Evolutionary conservation across 2,113 vertebrate genomes (phyloP), one percentile per base, ranked within the genome.

Genomic region (Planiliza haematocheilus): DNA sequence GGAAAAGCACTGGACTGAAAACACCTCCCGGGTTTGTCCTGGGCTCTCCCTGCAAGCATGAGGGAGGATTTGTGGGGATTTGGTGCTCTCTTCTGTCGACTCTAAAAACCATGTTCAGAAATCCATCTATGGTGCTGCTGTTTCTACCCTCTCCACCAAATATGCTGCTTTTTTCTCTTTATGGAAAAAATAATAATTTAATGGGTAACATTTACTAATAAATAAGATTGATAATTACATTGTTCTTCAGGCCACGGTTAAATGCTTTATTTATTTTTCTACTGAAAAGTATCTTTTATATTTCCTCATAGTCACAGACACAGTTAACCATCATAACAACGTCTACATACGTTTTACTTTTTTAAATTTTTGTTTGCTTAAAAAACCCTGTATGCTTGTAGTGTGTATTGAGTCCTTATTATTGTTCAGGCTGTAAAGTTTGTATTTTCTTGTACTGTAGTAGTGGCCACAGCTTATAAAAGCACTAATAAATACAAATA

Each of bases 161-260:
- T 77, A 61, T 80, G 89, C 86, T 90, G 89, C 87, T 86, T 81
- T 77, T 30, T 81, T 83, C 46, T 72, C 49, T 73, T 73, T 77
- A 78, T 74, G 69, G 70, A 71, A 67, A 53, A 58, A 21, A 21
- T 65, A 41, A 63, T 67, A 51, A 87, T 69, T 87, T 77, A 77
- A 89, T 68, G 72, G 66, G 14, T 79, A 71, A 78, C 74, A 78
- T 87, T 87, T 74, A 77, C 83, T 74, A 75, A 85, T 87, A 74
- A 85, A 81, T 49, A 14, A 71, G 1, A 45, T 50, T 73, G 30
- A 72, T 50, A 61, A 57, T 74, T 51, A 55, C 38, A 62, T 72
- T 79, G 50, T 59, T 77, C 12, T 67, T 81, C 56, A 68, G 74
- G 61, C 41, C 21, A 71, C 41, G 50, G 62, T 37, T 46, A 63